Percentiles rank a stretch among this genome's conserved stretches.
Evolutionary conservation across 2,797 vertebrate genomes (phyloP).

Genomic region (Tangara arthus): DNA sequence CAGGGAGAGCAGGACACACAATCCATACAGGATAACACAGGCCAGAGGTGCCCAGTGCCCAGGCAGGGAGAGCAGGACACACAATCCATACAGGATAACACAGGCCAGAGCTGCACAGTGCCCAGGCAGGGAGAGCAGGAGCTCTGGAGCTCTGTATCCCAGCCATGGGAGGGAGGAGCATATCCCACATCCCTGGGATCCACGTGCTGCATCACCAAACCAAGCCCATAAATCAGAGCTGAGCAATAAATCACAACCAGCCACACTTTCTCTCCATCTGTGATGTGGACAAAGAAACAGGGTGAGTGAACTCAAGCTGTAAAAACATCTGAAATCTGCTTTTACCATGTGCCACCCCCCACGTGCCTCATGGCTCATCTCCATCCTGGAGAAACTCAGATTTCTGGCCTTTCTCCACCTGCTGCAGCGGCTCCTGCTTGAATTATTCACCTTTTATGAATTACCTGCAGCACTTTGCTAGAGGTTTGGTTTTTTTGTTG

Average conservation of each 20-base stretch:
- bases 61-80: too few species aligned
- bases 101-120: rapidly evolving
- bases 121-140: rapidly evolving
- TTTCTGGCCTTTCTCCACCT: background rate
- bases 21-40: background rate
- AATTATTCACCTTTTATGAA: background rate
- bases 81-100: background rate
- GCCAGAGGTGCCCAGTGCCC: rapidly evolving
- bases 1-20: background rate
- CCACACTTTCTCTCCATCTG: rapidly evolving
- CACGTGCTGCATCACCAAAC: rapidly evolving
- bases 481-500: background rate
- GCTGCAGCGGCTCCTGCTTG: background rate
- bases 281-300: background rate
- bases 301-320: background rate
- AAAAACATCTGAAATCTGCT: background rate
- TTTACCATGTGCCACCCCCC: background rate
- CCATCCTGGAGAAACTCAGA: background rate
- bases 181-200: rapidly evolving
- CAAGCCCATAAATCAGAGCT: rapidly evolving
- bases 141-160: background rate
- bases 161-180: background rate
- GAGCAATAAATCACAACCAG: rapidly evolving
- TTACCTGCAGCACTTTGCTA: background rate
- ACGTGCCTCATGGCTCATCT: background rate